Evolutionary conservation across 2,888 invertebrate species (phyloP).

Genomic region (Conomelus anceps): DNA sequence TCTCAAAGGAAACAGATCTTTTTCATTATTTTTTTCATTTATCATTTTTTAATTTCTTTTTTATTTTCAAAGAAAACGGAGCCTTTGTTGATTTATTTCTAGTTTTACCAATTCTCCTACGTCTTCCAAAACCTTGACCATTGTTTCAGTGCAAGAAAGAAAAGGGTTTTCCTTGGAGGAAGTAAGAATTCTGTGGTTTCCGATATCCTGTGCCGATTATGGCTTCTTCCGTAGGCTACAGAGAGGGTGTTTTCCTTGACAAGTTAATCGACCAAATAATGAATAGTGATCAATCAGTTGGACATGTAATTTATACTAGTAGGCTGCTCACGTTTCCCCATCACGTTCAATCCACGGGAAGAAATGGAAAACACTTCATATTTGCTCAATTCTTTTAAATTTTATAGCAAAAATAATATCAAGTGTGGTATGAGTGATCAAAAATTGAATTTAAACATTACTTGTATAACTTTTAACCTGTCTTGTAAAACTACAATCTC

Average conservation of each 20-base stretch:
- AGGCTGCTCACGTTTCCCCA: neutral
- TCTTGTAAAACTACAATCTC: no score
- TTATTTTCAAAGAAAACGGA: no score
- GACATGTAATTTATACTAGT: neutral
- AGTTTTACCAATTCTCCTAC: no score
- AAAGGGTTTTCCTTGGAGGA: neutral
- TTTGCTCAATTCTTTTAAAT: no score
- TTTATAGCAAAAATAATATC: no score
- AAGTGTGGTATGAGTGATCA: no score
- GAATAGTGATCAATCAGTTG: constrained; percentile 1
- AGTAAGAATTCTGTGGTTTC: neutral
- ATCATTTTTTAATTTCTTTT: no score
- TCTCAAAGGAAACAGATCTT: no score
- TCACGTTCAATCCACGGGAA: neutral
- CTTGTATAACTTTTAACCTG: no score
- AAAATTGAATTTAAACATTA: no score
- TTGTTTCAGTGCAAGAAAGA: neutral
- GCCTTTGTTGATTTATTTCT: no score
- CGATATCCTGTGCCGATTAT: neutral
- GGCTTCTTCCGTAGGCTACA: neutral
- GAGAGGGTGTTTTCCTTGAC: neutral
- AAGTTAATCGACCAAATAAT: constrained; percentile 7
- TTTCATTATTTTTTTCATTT: no score
- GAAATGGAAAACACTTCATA: neutral
- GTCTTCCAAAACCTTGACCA: neutral